A percentile compares a stretch with the other conserved stretches of the same genome.
Conservation (phyloP, 2,888 invertebrate species). For the Anarsia innoxiella region DNA sequence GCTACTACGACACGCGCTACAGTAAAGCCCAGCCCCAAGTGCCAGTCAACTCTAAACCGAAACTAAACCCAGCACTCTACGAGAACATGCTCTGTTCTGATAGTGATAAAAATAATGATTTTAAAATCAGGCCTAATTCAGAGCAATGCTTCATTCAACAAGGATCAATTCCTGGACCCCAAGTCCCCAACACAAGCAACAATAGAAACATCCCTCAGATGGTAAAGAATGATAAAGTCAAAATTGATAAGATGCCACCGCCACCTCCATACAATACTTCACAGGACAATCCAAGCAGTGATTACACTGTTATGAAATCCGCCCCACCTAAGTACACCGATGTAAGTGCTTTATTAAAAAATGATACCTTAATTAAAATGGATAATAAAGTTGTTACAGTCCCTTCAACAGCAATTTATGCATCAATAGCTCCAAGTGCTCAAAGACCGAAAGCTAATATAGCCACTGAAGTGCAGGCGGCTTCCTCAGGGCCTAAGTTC, state of each 20-base stretch:
- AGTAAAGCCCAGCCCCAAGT: conserved; percentile 90
- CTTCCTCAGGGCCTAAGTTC: conserved; percentile 72
- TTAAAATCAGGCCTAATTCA: conserved; percentile 42
- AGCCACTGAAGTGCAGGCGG: conserved; percentile 72
- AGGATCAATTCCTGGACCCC: conserved; percentile 58
- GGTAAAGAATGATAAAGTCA: conserved; percentile 59
- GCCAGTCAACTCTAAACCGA: conserved; percentile 73
- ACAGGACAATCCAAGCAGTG: conserved; percentile 53
- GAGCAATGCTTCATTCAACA: conserved; percentile 61
- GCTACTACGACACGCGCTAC: conserved; percentile 72
- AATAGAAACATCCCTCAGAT: conserved; percentile 46
- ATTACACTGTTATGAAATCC: conserved; percentile 68
- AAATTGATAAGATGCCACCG: conserved; percentile 66
- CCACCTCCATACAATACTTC: conserved; percentile 52
- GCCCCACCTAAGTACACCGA: conserved; percentile 68
- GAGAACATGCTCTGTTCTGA: conserved; percentile 69
- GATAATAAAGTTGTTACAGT: conserved; percentile 64
- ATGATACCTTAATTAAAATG: conserved; percentile 49
- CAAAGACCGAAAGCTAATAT: conserved; percentile 71
- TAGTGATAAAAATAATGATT: conserved; percentile 57
- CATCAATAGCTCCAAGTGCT: conserved; percentile 71
- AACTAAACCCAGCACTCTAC: conserved; percentile 57
- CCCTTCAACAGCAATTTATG: conserved; percentile 70
- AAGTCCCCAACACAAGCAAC: conserved; percentile 52
- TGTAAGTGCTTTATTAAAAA: conserved; percentile 58